Evolutionary conservation across 1,140 invertebrate species (phyloP), one percentile per base, ranked within the genome.

Genomic region (Homalodisca vitripennis): DNA sequence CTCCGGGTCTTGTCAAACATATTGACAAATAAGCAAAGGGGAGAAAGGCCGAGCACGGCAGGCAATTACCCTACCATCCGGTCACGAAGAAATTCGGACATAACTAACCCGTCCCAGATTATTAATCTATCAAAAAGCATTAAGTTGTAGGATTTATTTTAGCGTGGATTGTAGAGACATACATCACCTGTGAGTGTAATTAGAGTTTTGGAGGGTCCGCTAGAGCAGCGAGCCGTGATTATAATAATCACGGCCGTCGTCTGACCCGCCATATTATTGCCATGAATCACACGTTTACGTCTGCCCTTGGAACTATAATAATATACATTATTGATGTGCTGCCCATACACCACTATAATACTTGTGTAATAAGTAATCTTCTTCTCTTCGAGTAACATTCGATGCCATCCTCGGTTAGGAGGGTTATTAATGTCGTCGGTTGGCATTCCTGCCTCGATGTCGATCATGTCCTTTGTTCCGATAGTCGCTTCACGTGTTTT

Each of bases 91-190:
- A 41, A 41, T 20, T 51, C 48, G 48, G 48, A 53, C 55, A 60
- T 60, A 60, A 60, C 55, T 60, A 60, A 60, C 55, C 55, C 55
- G 24, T 10, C 55, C 55, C 22, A 60, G 22, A 60, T 60, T 27
- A 60, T 60, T 60, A 60, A 60, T 60, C 55, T 60, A 60, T 60
- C 55, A 60, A 29, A 29, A 60, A 6, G 55, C 55, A 60, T 60
- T 60, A 60, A 60, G 24, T 60, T 60, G 55, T 60, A 60, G 55
- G 55, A 60, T 60, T 60, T 60, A 60, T 60, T 60, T 60, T 60
- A 60, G 55, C 55, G 55, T 41, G 34, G 34, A 26, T 6, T 20
- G 48, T 22, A 22, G 14, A 24, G 14, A 29, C 55, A 60, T 60
- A 60, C 22, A 60, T 60, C 55, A 60, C 55, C 24, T 6, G 22